Evolutionary conservation across 2,888 invertebrate species (phyloP).

Genomic region (Lacanobia oleracea): DNA sequence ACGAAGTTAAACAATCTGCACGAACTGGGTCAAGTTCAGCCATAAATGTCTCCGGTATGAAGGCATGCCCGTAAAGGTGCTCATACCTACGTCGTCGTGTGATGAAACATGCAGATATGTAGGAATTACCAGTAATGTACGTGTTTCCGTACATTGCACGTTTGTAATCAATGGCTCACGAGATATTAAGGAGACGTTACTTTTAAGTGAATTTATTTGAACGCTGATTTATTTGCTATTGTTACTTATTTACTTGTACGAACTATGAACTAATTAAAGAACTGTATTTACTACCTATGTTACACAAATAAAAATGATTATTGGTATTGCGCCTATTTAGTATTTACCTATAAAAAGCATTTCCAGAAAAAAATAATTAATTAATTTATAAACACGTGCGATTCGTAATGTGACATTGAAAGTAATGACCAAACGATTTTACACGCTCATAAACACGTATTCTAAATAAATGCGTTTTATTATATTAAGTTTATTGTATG

Average conservation of each 20-base stretch:
- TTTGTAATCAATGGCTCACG: conserved; percentile 38
- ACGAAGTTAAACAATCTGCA: conserved; percentile 18
- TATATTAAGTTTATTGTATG: conserved; percentile 24
- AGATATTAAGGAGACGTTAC: conserved; percentile 41
- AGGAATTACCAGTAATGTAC: conserved; percentile 36
- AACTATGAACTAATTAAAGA: no score
- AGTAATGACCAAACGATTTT: background rate
- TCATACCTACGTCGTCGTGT: conserved; percentile 8
- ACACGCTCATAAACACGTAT: conserved; percentile 6
- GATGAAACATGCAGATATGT: conserved; percentile 50
- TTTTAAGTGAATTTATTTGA: background rate
- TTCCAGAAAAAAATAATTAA: no score
- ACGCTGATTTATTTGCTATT: background rate
- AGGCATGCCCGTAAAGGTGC: conserved; percentile 31
- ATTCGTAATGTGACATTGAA: background rate
- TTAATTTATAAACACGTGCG: background rate
- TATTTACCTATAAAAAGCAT: no score
- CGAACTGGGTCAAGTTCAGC: conserved; percentile 54
- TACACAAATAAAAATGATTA: no score
- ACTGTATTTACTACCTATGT: no score
- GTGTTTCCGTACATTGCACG: conserved; percentile 47
- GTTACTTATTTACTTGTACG: background rate
- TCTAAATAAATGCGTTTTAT: conserved; percentile 12
- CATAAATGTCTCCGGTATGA: conserved; percentile 36
- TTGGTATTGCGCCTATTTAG: no score